Percentiles rank a stretch among this genome's conserved stretches.
phyloP scores from a whole-genome alignment of 1,140 invertebrate species.

The Leptinotarsa lineolata region DNA sequence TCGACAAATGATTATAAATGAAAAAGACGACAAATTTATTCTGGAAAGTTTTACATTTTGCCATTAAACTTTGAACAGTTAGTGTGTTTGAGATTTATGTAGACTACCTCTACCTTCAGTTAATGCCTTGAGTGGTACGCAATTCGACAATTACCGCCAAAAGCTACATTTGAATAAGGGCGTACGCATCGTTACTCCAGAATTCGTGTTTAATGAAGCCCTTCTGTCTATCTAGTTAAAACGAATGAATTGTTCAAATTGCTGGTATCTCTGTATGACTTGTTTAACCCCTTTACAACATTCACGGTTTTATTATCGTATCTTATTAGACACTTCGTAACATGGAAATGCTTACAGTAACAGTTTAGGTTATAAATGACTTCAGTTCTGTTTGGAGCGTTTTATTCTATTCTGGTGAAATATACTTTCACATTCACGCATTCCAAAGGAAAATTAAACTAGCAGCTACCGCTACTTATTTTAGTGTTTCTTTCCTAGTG shows the following conservation, averaged over 20 bases:
- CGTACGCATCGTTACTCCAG: not conserved
- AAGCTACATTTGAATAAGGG: constrained; percentile 8
- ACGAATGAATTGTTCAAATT: constrained; percentile 8
- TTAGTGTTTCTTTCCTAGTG: no score
- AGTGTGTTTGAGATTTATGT: not conserved
- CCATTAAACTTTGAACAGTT: constrained; percentile 1
- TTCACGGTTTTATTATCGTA: constrained; percentile 3
- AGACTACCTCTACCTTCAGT: not conserved
- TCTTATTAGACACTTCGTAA: constrained; percentile 4
- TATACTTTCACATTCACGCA: not conserved
- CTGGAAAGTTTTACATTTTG: not conserved
- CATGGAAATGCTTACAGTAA: not conserved
- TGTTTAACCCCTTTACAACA: constrained; percentile 6
- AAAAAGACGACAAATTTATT: constrained; percentile 2
- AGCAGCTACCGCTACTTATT: no score
- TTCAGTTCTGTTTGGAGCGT: not conserved
- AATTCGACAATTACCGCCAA: constrained; percentile 8
- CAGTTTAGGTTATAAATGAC: not conserved
- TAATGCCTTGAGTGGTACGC: not conserved
- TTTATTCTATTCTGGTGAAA: not conserved
- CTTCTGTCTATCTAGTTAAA: constrained; percentile 1
- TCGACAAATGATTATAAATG: not conserved
- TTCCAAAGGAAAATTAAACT: not conserved
- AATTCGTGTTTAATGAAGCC: constrained; percentile 6
- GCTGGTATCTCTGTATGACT: constrained; percentile 4